A percentile compares a stretch with the other conserved stretches of the same genome.
Evolutionary conservation across 92 coral and sea anemone genomes (phyloP).

Genomic region (Nematostella vectensis): DNA sequence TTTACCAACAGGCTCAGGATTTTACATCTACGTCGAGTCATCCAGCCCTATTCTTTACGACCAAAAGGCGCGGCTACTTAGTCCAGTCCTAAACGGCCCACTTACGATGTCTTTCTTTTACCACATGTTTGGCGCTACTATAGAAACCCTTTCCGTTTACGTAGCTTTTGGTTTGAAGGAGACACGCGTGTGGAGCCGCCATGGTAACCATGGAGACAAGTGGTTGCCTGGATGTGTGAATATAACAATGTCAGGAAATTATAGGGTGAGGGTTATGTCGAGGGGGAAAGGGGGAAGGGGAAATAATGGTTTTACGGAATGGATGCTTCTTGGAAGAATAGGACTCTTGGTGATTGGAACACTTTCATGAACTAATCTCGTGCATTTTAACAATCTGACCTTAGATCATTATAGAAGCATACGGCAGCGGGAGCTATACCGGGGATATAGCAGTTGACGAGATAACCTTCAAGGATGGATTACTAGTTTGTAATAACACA

Average conservation of each 20-base stretch:
- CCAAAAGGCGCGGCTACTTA: slow-evolving; percentile 1
- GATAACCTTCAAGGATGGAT: neutral
- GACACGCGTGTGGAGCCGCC: slow-evolving; percentile 1
- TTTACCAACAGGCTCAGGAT: slow-evolving; percentile 16
- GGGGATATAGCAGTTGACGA: slow-evolving; percentile 3
- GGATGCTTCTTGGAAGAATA: too few species aligned
- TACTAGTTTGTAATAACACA: neutral
- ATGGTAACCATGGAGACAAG: slow-evolving; percentile 10
- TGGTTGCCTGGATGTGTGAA: slow-evolving; percentile 13
- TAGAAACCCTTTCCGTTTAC: slow-evolving; percentile 4
- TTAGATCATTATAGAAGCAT: neutral
- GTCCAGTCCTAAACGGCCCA: slow-evolving; percentile 3
- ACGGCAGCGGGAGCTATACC: neutral
- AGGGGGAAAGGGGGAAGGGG: too few species aligned
- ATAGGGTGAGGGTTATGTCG: slow-evolving; percentile 1
- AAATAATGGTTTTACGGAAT: too few species aligned
- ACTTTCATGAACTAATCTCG: too few species aligned
- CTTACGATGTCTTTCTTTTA: slow-evolving; percentile 1
- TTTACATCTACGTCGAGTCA: slow-evolving; percentile 3
- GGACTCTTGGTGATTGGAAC: too few species aligned
- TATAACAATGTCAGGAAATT: neutral
- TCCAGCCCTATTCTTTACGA: neutral
- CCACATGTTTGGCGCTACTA: slow-evolving; percentile 10
- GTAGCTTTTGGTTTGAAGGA: neutral
- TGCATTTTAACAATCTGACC: neutral